Percentiles rank a stretch among this genome's conserved stretches.
Conservation (phyloP, 2,113 vertebrate species). For the Charina bottae region DNA sequence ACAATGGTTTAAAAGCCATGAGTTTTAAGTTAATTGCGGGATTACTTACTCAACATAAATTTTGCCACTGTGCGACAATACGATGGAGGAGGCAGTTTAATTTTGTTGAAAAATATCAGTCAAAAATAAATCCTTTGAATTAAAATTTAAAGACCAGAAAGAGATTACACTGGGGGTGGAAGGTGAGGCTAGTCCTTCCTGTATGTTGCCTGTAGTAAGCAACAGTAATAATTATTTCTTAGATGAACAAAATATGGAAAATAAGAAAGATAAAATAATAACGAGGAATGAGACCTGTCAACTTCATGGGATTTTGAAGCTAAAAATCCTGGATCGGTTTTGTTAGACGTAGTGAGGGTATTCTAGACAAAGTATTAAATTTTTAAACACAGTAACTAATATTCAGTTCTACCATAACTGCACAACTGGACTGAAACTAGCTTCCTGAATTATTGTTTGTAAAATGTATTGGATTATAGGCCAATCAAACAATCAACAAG, state of each 20-base stretch:
- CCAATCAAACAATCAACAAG: too few relatives aligned
- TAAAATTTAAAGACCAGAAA: slow-evolving; percentile 11
- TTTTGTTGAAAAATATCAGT: background rate
- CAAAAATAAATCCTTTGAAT: slow-evolving; percentile 41
- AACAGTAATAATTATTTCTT: background rate
- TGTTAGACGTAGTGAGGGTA: background rate
- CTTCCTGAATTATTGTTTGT: too few relatives aligned
- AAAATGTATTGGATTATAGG: too few relatives aligned
- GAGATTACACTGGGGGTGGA: slow-evolving; percentile 23
- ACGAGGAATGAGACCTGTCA: background rate
- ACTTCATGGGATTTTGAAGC: background rate
- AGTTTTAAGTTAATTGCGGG: slow-evolving; percentile 30
- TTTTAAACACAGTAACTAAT: too few relatives aligned
- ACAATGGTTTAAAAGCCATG: background rate
- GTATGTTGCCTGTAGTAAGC: slow-evolving; percentile 16
- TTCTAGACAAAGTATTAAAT: background rate
- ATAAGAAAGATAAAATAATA: background rate
- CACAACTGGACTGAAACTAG: too few relatives aligned
- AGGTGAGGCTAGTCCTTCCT: slow-evolving; percentile 6
- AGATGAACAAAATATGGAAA: background rate
- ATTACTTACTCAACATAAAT: slow-evolving; percentile 27
- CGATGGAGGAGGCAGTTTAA: slow-evolving; percentile 12
- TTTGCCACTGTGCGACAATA: background rate
- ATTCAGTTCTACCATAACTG: too few relatives aligned
- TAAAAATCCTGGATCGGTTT: background rate